phyloP scores from a whole-genome alignment of 2,888 invertebrate genomes.

The Scelioninae gen. 1 region DNA sequence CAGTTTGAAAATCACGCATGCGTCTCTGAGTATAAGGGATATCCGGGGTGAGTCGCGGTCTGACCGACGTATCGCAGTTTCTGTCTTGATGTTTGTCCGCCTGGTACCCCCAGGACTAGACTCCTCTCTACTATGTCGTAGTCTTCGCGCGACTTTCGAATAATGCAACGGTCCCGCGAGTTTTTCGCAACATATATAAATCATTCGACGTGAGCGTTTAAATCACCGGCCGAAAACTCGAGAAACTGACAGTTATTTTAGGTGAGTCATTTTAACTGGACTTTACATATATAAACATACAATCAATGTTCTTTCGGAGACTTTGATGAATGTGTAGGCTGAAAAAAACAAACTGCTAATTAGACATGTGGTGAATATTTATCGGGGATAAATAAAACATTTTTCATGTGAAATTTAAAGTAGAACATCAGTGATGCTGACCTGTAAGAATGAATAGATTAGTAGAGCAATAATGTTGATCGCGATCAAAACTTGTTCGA shows the following conservation, averaged over 20 bases:
- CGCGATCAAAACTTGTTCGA: too few relatives aligned
- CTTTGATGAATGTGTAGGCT: conserved; percentile 3
- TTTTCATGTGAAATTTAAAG: conserved; percentile 15
- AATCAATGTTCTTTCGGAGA: conserved; percentile 49
- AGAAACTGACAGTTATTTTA: not conserved
- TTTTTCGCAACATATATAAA: not conserved
- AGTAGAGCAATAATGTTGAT: too few relatives aligned
- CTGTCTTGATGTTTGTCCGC: conserved; percentile 84
- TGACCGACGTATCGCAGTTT: conserved; percentile 80
- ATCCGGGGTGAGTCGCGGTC: conserved; percentile 79
- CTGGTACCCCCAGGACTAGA: conserved; percentile 73
- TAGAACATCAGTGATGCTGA: conserved; percentile 10
- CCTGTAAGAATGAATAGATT: conserved; percentile 30
- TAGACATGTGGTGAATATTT: not conserved
- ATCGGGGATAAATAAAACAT: conserved; percentile 10
- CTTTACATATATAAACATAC: not conserved
- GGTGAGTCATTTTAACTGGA: conserved; percentile 33
- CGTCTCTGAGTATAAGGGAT: conserved; percentile 76
- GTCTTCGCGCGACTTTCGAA: conserved; percentile 53
- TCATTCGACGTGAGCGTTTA: conserved; percentile 18
- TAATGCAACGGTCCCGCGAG: conserved; percentile 37
- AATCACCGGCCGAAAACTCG: conserved; percentile 15
- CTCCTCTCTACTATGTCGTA: conserved; percentile 41
- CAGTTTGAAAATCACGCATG: conserved; percentile 81
- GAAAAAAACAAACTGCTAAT: conserved; percentile 24